Conservation (phyloP, 2,888 invertebrate genomes). For the Drosophila merina region DNA sequence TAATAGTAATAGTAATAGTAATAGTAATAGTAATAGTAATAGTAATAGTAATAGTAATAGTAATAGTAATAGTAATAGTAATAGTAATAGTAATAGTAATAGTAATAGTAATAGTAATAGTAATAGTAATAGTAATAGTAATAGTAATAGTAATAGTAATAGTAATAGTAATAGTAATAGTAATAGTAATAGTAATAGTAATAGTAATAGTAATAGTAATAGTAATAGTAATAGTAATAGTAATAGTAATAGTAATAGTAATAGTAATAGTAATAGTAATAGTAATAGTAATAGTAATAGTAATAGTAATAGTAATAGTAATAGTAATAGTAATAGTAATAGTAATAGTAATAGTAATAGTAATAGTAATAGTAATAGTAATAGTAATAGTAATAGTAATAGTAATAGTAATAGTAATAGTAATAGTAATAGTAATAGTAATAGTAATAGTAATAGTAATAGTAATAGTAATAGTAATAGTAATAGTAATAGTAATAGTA, state of each 20-base stretch:
- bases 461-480: constrained; percentile 8
- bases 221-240: constrained; percentile 8
- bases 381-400: constrained; percentile 9
- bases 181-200: constrained; percentile 9
- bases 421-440: constrained; percentile 9
- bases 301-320: constrained; percentile 1
- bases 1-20: constrained; percentile 9
- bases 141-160: constrained; percentile 9
- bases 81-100: constrained; percentile 5
- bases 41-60: constrained; percentile 8
- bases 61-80: constrained; percentile 7
- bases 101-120: constrained; percentile 8
- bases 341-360: constrained; percentile 8
- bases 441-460: constrained; percentile 9
- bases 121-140: constrained; percentile 9
- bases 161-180: constrained; percentile 8
- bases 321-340: constrained; percentile 7
- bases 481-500: constrained; percentile 11
- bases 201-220: constrained; percentile 9
- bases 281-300: constrained; percentile 8
- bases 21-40: constrained; percentile 9
- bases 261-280: constrained; percentile 9
- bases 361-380: constrained; percentile 9
- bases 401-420: constrained; percentile 8
- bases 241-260: constrained; percentile 9